Percentiles rank a stretch among this genome's conserved stretches.
These are phyloP conservation scores for Chunga burmeisteri DNA, from an alignment of 2,113 vertebrate genomes.

Conservation along the genomic window DNA sequence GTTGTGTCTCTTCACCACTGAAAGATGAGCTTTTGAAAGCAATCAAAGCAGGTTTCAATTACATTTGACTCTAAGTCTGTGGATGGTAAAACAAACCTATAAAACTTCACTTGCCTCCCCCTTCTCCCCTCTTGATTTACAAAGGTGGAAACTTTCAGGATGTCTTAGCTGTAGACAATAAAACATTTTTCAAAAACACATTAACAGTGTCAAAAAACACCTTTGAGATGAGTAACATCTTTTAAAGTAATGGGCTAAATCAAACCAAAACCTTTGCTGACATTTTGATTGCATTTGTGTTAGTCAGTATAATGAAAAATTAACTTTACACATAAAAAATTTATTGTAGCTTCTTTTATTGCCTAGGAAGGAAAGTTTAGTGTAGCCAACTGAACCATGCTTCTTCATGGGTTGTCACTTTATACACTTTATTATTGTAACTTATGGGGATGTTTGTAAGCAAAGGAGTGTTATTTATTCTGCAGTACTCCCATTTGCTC, in stretches of 20 bases:
- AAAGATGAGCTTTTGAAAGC: neutral
- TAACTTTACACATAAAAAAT: constrained; percentile 69
- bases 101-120: neutral
- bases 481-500: constrained; percentile 37
- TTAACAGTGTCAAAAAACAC: constrained; percentile 54
- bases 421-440: constrained; percentile 59
- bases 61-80: neutral
- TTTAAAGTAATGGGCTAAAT: constrained; percentile 63
- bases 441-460: constrained; percentile 64
- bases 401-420: constrained; percentile 58
- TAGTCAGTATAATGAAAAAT: constrained; percentile 65
- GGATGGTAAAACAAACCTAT: constrained; percentile 2
- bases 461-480: constrained; percentile 60
- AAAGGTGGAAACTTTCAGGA: constrained; percentile 32
- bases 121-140: neutral
- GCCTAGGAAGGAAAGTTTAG: constrained; percentile 53
- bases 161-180: constrained; percentile 22
- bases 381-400: constrained; percentile 25
- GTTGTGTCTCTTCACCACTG: neutral
- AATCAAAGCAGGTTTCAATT: neutral
- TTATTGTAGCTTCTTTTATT: constrained; percentile 55
- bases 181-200: constrained; percentile 45
- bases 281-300: constrained; percentile 59
- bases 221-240: constrained; percentile 48
- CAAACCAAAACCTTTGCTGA: constrained; percentile 58